phyloP scores from a whole-genome alignment of 2,113 vertebrate species.

The Syrrhaptes paradoxus region DNA sequence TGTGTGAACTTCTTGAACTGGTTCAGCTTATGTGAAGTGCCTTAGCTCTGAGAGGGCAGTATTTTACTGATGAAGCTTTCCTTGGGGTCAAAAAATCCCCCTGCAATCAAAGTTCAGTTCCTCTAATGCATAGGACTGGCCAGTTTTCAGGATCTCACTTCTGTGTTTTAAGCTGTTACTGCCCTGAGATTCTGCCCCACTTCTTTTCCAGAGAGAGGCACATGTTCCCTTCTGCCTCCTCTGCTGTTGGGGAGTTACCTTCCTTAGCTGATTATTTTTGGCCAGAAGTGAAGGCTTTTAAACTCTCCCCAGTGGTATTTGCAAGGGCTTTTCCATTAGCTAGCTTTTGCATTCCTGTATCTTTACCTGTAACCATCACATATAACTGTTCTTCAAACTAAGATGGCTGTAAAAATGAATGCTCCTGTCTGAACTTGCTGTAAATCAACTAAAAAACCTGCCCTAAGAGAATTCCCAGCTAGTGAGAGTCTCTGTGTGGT shows the following conservation, averaged over 20 bases:
- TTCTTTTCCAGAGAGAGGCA: background rate
- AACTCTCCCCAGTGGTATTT: background rate
- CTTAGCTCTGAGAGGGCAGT: background rate
- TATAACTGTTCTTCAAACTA: background rate
- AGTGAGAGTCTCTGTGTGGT: background rate
- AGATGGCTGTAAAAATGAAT: background rate
- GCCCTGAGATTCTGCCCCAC: background rate
- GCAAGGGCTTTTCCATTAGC: background rate
- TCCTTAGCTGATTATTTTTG: background rate
- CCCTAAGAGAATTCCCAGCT: background rate
- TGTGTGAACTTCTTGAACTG: background rate
- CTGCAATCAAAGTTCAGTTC: background rate
- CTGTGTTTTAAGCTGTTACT: background rate
- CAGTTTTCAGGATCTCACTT: background rate
- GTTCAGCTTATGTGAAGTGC: background rate
- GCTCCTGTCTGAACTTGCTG: background rate
- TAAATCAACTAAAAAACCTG: background rate
- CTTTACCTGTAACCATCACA: background rate
- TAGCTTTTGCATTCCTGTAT: background rate
- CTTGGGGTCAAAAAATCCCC: background rate
- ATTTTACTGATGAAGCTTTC: background rate
- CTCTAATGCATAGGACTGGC: background rate
- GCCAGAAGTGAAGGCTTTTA: background rate
- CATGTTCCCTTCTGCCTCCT: background rate
- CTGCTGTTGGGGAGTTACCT: background rate